Conservation (phyloP, 2,888 invertebrate genomes). For the Apamea epomidion region DNA sequence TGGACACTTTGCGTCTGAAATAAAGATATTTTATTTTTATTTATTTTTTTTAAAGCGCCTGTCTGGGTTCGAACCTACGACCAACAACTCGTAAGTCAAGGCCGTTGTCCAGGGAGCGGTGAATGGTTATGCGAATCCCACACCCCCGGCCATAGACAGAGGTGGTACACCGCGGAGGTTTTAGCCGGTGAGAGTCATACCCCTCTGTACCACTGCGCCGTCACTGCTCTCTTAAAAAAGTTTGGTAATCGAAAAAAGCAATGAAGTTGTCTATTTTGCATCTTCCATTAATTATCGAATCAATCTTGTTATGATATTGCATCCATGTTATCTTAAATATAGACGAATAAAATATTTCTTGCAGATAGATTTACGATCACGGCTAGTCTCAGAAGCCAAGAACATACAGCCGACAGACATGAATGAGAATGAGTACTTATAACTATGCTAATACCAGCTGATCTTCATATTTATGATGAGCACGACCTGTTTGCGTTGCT, state of each 20-base stretch:
- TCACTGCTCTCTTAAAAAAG: no score
- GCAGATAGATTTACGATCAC: neutral
- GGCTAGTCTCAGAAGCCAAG: neutral
- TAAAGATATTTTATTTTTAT: no score
- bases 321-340: neutral
- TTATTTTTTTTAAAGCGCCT: no score
- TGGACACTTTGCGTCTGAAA: no score
- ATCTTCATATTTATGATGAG: conserved; percentile 31
- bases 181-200: no score
- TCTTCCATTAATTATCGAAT: neutral
- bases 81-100: no score
- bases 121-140: no score
- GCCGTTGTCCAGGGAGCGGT: no score
- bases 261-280: neutral
- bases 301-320: neutral
- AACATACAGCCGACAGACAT: neutral
- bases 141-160: no score
- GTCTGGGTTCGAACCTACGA: no score
- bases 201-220: no score
- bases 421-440: conserved; percentile 34
- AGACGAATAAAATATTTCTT: neutral
- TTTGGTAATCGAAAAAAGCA: neutral
- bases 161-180: no score
- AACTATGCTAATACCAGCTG: conserved; percentile 32
- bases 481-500: neutral